phyloP scores from a whole-genome alignment of 1,140 invertebrate species.

The Solen grandis region DNA sequence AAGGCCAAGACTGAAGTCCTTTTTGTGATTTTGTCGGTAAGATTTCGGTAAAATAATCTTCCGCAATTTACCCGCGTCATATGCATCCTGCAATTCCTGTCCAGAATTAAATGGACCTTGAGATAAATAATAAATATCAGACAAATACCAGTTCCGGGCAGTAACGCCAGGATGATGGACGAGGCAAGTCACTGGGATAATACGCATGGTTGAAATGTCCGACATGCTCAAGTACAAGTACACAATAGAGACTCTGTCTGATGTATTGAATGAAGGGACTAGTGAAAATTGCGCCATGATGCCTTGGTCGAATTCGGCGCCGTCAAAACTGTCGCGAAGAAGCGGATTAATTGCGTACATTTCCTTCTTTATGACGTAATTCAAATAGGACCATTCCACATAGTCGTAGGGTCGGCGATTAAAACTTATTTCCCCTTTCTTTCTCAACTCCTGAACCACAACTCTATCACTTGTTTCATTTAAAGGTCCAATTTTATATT shows the following conservation, averaged over 20 bases:
- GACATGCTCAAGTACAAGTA: constrained; percentile 10
- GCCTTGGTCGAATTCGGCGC: not conserved
- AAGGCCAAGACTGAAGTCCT: constrained; percentile 5
- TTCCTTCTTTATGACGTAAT: no score
- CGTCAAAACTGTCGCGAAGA: constrained; percentile 47
- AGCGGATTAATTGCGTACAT: no score
- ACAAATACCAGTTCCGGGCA: constrained; percentile 8
- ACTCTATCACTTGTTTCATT: not conserved
- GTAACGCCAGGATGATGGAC: constrained; percentile 47
- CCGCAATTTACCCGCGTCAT: constrained; percentile 14
- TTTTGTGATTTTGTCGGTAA: not conserved
- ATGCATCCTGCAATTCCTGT: constrained; percentile 14
- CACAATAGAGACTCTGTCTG: constrained; percentile 15
- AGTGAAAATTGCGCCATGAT: not conserved
- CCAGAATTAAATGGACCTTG: constrained; percentile 41
- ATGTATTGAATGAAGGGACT: not conserved
- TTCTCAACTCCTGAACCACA: constrained; percentile 5
- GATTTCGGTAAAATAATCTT: constrained; percentile 25
- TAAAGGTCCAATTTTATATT: constrained; percentile 51
- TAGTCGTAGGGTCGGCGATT: constrained; percentile 36
- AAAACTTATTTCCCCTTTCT: constrained; percentile 40
- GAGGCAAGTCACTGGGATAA: constrained; percentile 30
- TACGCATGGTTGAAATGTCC: constrained; percentile 1
- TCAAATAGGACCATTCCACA: no score
- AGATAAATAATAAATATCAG: constrained; percentile 43